These are phyloP conservation scores for Pseudomugil tenellus DNA, from an alignment of 2,797 vertebrate genomes.

Conservation along the genomic window DNA sequence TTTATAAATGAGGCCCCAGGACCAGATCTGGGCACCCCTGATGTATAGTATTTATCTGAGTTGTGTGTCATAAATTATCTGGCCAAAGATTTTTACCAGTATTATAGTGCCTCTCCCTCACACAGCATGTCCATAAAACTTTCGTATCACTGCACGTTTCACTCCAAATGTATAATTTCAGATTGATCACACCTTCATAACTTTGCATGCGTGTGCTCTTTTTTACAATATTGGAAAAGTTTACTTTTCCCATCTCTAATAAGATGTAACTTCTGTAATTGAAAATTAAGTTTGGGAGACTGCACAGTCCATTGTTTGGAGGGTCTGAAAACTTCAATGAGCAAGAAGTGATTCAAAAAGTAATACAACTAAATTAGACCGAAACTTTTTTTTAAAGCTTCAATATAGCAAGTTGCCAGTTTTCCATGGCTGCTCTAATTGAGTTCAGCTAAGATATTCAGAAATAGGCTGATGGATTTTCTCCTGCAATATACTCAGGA, in stretches of 20 bases:
- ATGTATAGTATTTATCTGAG: neutral
- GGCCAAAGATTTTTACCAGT: too few species aligned
- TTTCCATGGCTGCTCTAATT: conserved; percentile 52
- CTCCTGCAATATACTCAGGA: conserved; percentile 54
- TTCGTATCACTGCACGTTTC: neutral
- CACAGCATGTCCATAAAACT: neutral
- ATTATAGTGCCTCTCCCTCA: neutral
- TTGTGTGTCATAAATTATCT: neutral
- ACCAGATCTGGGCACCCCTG: too few species aligned
- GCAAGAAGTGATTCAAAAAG: conserved; percentile 30
- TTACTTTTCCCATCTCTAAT: neutral
- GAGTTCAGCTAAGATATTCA: conserved; percentile 48
- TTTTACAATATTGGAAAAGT: neutral
- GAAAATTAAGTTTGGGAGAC: conserved; percentile 18
- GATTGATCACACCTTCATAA: neutral
- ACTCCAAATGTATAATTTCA: neutral
- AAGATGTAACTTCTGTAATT: conserved; percentile 11
- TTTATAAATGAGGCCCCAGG: too few species aligned
- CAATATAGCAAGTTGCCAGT: conserved; percentile 41
- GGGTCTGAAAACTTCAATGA: conserved; percentile 24
- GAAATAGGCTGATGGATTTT: conserved; percentile 58
- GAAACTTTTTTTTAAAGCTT: conserved; percentile 31
- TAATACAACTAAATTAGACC: conserved; percentile 25
- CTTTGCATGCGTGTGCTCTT: neutral
- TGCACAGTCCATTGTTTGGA: conserved; percentile 1